Evolutionary conservation across 2,797 vertebrate species (phyloP), one percentile per base, ranked within the genome.

Genomic region (Hydrocynus forskahlii): DNA sequence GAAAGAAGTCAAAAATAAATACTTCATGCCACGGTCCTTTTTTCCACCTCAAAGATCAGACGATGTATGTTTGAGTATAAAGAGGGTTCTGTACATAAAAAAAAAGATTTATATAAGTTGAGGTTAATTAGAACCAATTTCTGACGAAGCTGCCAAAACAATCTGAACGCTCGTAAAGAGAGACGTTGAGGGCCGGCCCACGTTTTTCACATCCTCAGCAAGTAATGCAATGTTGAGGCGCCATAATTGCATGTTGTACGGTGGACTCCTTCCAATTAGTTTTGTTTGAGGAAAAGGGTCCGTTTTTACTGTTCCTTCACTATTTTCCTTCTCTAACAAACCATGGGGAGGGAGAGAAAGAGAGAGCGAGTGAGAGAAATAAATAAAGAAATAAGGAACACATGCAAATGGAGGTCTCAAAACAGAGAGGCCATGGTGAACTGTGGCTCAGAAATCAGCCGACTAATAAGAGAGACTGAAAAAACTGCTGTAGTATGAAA

Each of bases 191-290:
- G 64, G 80, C 35, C 13, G 10, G 55, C 69, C 70, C 21, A 12
- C 75, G 40, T 82, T 87, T 75, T 84, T 50, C 12, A 81, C 75
- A 73, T 89, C 81, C 69, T 68, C 75, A 77, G 80, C 79, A 81
- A 86, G 81, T 86, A 79, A 76, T 81, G 70, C 78, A 14, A 71
- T 70, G 76, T 83, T 85, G 80, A 83, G 75, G 81, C 84, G 50
- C 86, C 83, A 82, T 87, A 87, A 88, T 85, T 84, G 81, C 75
- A 64, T 85, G 84, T 81, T 82, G 83, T 86, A 86, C 75, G 73
- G 76, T 74, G 54, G 80, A 84, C 71, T 74, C 55, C 75, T 78
- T 72, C 88, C 86, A 87, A 88, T 90, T 83, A 89, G 80, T 85
- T 87, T 84, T 78, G 79, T 87, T 84, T 69, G 72, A 86, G 78